Evolutionary conservation across 2,797 vertebrate species (phyloP).

Genomic region (Peromyscus nudipes): DNA sequence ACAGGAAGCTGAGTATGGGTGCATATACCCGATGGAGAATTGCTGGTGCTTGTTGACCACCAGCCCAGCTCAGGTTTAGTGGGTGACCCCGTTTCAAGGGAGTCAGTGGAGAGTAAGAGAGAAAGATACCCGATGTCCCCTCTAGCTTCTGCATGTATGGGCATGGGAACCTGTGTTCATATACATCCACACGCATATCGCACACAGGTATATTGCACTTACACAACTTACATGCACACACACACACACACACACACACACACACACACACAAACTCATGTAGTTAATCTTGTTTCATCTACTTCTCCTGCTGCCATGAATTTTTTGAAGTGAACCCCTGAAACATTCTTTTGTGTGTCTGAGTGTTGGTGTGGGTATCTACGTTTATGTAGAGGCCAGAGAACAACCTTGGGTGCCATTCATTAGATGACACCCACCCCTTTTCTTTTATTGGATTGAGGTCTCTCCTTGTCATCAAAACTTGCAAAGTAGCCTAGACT

Average conservation of each 20-base stretch:
- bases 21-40: background rate
- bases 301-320: background rate
- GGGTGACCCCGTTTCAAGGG: background rate
- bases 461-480: background rate
- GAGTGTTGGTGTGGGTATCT: background rate
- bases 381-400: background rate
- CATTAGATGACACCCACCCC: background rate
- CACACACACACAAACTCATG: background rate
- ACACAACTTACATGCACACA: background rate
- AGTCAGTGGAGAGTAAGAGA: background rate
- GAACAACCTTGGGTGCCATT: background rate
- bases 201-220: background rate
- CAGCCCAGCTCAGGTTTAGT: background rate
- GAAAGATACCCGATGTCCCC: too few species aligned
- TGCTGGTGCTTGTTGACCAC: background rate
- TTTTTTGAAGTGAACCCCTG: conserved; percentile 41
- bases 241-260: background rate
- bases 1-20: background rate
- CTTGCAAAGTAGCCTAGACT: background rate
- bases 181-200: too few species aligned
- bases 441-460: background rate
- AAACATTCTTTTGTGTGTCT: conserved; percentile 17
- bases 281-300: background rate
- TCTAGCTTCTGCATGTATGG: background rate
- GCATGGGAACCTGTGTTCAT: background rate